These are phyloP conservation scores for Lampris megalopsis DNA, from an alignment of 2,113 vertebrate genomes.

Conservation along the genomic window DNA sequence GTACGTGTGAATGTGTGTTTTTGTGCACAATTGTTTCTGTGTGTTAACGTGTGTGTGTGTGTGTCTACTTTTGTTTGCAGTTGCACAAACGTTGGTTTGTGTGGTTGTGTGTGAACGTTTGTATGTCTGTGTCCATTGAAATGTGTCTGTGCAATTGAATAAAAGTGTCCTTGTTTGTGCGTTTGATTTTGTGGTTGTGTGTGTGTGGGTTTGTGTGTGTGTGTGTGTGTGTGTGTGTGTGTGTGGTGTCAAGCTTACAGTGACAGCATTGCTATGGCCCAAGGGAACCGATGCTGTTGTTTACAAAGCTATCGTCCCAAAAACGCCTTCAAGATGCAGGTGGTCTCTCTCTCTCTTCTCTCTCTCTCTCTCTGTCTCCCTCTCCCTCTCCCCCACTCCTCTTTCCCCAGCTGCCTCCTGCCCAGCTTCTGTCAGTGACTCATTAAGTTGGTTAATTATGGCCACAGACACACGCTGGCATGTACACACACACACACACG, in stretches of 20 bases:
- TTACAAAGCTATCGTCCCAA: background rate
- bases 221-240: background rate
- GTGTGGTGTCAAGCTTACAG: background rate
- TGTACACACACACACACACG: background rate
- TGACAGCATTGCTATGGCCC: background rate
- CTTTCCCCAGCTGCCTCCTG: conserved; percentile 14
- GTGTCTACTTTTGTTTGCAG: too few species aligned
- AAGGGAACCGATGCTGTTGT: background rate
- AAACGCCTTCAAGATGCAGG: conserved; percentile 22
- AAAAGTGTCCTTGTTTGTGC: background rate
- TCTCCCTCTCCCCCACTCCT: conserved; percentile 14
- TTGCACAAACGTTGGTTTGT: too few species aligned
- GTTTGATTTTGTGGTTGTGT: background rate
- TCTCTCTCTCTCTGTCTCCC: conserved; percentile 1
- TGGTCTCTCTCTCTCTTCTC: conserved; percentile 5
- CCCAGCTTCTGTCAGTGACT: conserved; percentile 35
- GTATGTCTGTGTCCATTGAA: too few species aligned
- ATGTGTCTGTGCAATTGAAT: background rate
- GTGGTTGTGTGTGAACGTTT: too few species aligned
- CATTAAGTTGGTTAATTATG: conserved; percentile 1
- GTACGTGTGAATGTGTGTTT: too few species aligned
- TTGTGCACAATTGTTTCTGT: too few species aligned
- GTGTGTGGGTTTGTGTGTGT: background rate
- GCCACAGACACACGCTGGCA: background rate
- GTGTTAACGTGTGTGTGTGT: too few species aligned